A percentile compares a stretch with the other conserved stretches of the same genome.
These are phyloP conservation scores for Osmerus eperlanus DNA, from an alignment of 2,113 vertebrate genomes.

Conservation along the genomic window DNA sequence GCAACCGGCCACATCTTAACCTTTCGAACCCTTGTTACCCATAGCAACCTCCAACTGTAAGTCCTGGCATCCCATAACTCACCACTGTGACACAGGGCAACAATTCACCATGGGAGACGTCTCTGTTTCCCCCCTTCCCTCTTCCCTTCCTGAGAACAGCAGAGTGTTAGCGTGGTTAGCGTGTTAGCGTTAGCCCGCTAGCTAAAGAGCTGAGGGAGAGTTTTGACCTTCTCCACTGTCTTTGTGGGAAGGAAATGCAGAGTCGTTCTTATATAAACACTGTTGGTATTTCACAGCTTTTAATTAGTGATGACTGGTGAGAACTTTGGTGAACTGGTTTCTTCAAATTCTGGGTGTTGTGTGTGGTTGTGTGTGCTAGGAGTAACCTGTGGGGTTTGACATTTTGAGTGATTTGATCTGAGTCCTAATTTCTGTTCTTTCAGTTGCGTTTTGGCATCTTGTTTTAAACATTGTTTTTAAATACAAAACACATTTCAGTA, in stretches of 20 bases:
- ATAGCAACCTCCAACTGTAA: conserved; percentile 1
- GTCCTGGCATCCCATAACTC: conserved; percentile 16
- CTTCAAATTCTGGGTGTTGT: background rate
- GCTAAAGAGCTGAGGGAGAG: conserved; percentile 31
- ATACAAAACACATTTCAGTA: no score
- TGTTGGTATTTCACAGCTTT: conserved; percentile 37
- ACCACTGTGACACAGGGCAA: conserved; percentile 36
- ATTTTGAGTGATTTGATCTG: background rate
- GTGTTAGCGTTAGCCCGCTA: background rate
- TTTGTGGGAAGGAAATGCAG: conserved; percentile 19
- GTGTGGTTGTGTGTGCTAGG: background rate
- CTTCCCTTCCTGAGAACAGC: conserved; percentile 7
- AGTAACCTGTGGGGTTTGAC: background rate
- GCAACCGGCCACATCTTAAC: background rate
- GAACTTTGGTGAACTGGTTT: background rate
- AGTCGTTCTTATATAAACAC: conserved; percentile 13
- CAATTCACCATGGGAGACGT: conserved; percentile 18
- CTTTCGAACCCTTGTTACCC: background rate
- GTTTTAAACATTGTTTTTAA: no score
- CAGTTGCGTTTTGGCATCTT: background rate
- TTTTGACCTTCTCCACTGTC: conserved; percentile 47
- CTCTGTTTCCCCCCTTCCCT: background rate
- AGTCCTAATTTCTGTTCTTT: background rate
- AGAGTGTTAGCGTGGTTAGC: background rate
- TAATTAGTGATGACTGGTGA: conserved; percentile 32